Percentiles rank a stretch among this genome's conserved stretches.
phyloP scores from a whole-genome alignment of 35 echinoderm and acorn worm species.

The Holothuria glaberrima region DNA sequence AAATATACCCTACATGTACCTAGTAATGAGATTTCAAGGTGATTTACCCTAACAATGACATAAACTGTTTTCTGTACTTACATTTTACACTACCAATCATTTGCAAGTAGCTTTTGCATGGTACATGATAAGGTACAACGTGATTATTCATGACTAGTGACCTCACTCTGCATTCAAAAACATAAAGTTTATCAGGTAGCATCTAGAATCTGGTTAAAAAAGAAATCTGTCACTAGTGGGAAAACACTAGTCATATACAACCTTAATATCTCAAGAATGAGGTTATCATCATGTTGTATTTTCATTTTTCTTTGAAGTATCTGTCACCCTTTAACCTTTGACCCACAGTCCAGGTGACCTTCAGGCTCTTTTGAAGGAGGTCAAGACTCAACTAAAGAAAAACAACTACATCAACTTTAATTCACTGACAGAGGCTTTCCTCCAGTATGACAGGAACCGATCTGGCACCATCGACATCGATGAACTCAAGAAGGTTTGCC shows the following conservation, averaged over 20 bases:
- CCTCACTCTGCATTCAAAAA: too few species aligned
- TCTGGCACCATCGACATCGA: slow-evolving; percentile 78
- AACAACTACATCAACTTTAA: slow-evolving; percentile 97
- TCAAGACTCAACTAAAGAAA: slow-evolving; percentile 83
- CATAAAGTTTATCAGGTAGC: too few species aligned
- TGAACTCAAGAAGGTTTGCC: slow-evolving; percentile 85
- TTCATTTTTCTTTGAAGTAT: neutral
- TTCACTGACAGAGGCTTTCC: slow-evolving; percentile 89
- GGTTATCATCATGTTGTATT: neutral
- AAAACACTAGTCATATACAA: too few species aligned
- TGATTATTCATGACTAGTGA: too few species aligned
- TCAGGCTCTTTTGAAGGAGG: slow-evolving; percentile 68
- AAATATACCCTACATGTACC: too few species aligned
- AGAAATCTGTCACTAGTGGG: too few species aligned
- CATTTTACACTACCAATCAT: neutral
- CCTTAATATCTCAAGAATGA: neutral
- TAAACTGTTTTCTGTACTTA: too few species aligned
- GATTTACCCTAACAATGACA: too few species aligned
- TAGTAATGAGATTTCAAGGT: too few species aligned
- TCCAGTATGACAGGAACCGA: slow-evolving; percentile 87
- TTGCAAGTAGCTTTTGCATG: neutral
- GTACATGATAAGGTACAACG: too few species aligned
- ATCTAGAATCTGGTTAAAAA: too few species aligned
- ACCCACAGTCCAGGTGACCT: slow-evolving; percentile 82
- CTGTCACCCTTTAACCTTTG: neutral